Conservation (phyloP, 2,888 invertebrate species). For the Seira sanloemensis region DNA sequence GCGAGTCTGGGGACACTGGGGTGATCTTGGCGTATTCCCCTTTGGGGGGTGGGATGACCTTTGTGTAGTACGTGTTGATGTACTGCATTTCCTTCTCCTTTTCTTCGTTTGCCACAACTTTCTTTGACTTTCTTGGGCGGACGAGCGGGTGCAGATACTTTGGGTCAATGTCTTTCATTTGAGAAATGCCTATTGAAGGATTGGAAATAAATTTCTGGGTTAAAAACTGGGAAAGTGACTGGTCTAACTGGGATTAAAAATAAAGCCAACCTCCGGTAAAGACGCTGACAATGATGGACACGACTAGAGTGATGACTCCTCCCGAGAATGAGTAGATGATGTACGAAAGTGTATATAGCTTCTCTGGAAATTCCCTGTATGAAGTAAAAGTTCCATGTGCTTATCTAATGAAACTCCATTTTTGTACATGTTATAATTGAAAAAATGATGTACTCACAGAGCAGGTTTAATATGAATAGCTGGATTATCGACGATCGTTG, state of each 20-base stretch:
- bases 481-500: background rate
- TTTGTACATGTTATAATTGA: too few relatives aligned
- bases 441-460: too few relatives aligned
- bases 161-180: slow-evolving; percentile 49
- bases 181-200: slow-evolving; percentile 59
- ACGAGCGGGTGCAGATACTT: slow-evolving; percentile 69
- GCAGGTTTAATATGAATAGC: background rate
- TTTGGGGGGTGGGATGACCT: slow-evolving; percentile 32
- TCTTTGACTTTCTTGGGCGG: background rate
- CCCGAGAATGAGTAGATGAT: slow-evolving; percentile 42
- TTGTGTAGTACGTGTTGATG: slow-evolving; percentile 8
- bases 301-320: slow-evolving; percentile 35
- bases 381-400: background rate
- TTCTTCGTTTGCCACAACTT: too few relatives aligned
- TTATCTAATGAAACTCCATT: too few relatives aligned
- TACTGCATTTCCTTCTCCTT: slow-evolving; percentile 42
- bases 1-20: slow-evolving; percentile 30
- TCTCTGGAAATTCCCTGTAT: slow-evolving; percentile 54
- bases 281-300: slow-evolving; percentile 29
- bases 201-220: too few relatives aligned
- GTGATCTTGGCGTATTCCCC: slow-evolving; percentile 49
- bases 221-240: too few relatives aligned
- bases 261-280: background rate
- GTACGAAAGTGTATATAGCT: slow-evolving; percentile 49
- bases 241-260: too few relatives aligned